These are phyloP conservation scores for Micrasema longulum DNA, from an alignment of 1,140 invertebrate genomes.

Conservation along the genomic window DNA sequence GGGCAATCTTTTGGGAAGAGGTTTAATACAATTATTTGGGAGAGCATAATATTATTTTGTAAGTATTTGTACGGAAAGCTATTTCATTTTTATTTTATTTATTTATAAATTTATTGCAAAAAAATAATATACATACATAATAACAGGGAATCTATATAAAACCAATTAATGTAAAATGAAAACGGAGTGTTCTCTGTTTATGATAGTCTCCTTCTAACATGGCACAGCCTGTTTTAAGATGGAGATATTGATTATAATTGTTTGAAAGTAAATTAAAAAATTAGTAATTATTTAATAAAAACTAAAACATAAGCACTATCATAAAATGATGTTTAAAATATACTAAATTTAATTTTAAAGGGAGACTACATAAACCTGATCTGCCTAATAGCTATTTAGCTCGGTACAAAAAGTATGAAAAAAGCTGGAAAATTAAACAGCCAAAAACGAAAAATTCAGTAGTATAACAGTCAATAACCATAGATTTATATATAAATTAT, in stretches of 20 bases:
- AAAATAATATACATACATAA: too few species aligned
- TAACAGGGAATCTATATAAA: too few species aligned
- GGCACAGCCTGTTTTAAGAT: too few species aligned
- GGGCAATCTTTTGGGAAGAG: conserved; percentile 8
- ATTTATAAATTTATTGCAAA: too few species aligned
- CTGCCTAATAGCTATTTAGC: conserved; percentile 35
- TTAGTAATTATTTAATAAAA: conserved; percentile 9
- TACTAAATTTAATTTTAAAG: conserved; percentile 6
- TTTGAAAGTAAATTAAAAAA: conserved; percentile 9
- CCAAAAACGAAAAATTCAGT: conserved; percentile 52
- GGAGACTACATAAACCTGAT: conserved; percentile 24
- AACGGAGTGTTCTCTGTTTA: too few species aligned
- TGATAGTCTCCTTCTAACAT: too few species aligned
- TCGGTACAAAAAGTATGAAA: conserved; percentile 36
- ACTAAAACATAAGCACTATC: conserved; percentile 8
- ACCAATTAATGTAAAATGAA: too few species aligned
- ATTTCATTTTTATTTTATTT: neutral
- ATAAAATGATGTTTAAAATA: neutral
- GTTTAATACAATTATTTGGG: conserved; percentile 9
- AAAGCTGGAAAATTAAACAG: conserved; percentile 52
- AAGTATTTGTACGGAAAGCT: too few species aligned
- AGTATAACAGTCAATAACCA: conserved; percentile 37
- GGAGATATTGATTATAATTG: neutral
- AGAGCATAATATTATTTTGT: neutral
- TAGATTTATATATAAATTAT: conserved; percentile 37